Conservation (phyloP, 2,113 vertebrate species). For the Orycteropus afer region DNA sequence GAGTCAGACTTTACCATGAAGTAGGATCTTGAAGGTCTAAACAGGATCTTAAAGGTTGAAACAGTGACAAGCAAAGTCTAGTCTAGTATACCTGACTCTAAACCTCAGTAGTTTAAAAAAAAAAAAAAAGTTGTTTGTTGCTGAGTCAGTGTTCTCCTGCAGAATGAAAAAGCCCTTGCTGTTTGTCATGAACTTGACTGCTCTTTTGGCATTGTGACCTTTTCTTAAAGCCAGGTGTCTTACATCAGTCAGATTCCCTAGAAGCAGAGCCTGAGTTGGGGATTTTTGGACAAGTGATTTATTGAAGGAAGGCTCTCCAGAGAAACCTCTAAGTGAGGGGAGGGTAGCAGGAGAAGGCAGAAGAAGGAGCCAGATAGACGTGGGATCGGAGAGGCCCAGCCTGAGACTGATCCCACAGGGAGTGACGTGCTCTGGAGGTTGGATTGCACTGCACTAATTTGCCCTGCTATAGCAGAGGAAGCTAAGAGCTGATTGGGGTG, state of each 20-base stretch:
- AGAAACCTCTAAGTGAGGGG: neutral
- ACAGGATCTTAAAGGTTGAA: neutral
- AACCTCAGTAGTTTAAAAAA: no score
- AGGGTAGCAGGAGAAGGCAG: neutral
- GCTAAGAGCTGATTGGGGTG: neutral
- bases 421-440: neutral
- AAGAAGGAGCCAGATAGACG: neutral
- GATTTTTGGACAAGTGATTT: neutral
- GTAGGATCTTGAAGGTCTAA: neutral
- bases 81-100: neutral
- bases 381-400: neutral
- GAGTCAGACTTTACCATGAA: neutral
- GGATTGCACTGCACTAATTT: neutral
- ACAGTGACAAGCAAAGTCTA: neutral
- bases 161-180: slow-evolving; percentile 50
- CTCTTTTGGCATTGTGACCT: neutral
- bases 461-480: neutral
- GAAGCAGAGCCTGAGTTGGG: neutral
- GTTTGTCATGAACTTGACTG: neutral
- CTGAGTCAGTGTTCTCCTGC: neutral
- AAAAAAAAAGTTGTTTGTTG: neutral
- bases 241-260: neutral
- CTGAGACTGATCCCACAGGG: neutral
- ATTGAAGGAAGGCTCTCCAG: neutral
- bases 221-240: neutral